Base-by-base conservation (phyloP, 2,113 vertebrate genomes). In the Vicugna pacos region DNA sequence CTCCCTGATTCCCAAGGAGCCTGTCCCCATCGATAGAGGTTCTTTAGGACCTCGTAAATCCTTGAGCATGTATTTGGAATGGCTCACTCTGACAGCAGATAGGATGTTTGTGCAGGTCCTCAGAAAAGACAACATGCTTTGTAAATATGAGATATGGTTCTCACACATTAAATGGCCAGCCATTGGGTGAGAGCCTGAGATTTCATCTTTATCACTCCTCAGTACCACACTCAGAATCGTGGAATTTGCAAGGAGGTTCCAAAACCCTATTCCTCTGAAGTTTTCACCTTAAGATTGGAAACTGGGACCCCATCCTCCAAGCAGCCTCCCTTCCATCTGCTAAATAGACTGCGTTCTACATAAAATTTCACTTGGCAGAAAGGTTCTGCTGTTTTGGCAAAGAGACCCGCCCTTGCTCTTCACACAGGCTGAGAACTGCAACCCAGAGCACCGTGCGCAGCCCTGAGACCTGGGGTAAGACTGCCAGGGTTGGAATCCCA, bases 101-200 rank as follows among this genome's bases (percentile, higher is more conserved):
- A 72, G 42, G 65, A 70, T 67, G 20, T 89, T 69, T 64, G 62
- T 87, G 81, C 83, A 96, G n/a, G 72, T 94, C 85, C 77, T 81
- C 1, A 1, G 89, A 56, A 84, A 93, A 95, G 22, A 73, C 62
- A 82, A 24, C 56, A 3, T 65, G 48, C n/a, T 94, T 72, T 60
- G 2, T 94, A 72, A 84, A 52, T 20, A 0, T 64, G 14, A 46
- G 60, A 30, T 58, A 32, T 35, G 62, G 17, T 38, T 91, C 72
- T 93, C 46, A 42, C 15, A 6, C 60, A 58, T 84, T 92, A 56
- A 69, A 72, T 83, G 90, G 35, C n/a, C 35, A 46, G 35, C 48
- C 35, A 10, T 24, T 5, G 4, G 84, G 35, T 3, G 0, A 22
- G 48, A 56, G 58, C 35, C 82, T 38, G n/a, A 13, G 50, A 24